Percentiles rank a stretch among this genome's conserved stretches.
These are phyloP conservation scores for Dendrocincla tyrannina DNA, from an alignment of 2,797 vertebrate genomes.

Conservation along the genomic window DNA sequence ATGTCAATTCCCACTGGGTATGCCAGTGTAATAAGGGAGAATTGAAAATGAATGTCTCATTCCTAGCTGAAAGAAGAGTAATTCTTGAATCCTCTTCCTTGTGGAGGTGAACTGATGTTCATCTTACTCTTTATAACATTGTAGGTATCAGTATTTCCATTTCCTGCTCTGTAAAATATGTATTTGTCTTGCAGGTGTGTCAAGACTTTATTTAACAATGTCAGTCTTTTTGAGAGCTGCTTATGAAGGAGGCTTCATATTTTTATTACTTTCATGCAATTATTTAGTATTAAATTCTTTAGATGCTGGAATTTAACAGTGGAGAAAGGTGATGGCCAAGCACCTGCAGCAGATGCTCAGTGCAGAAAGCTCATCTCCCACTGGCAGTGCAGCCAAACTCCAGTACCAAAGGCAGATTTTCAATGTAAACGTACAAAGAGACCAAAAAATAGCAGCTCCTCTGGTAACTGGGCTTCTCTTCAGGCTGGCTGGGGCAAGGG, in stretches of 20 bases:
- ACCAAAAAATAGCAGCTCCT: background rate
- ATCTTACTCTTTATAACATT: background rate
- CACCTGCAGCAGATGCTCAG: background rate
- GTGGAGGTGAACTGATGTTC: background rate
- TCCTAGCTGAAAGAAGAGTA: background rate
- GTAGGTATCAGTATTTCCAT: background rate
- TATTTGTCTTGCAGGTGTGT: constrained; percentile 28
- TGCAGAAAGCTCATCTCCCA: background rate
- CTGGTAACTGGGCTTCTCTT: background rate
- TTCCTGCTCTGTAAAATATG: background rate
- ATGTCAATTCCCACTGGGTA: background rate
- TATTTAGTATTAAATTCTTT: background rate
- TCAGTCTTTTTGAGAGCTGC: background rate
- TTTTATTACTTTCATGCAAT: background rate
- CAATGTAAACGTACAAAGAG: background rate
- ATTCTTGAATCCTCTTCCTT: background rate
- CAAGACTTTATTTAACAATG: background rate
- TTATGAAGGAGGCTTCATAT: background rate
- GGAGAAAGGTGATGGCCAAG: background rate
- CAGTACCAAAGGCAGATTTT: background rate
- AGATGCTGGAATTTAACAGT: background rate
- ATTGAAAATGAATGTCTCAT: background rate
- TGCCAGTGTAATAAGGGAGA: background rate
- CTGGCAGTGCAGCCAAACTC: background rate
- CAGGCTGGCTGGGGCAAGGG: background rate